Evolutionary conservation across 1,140 invertebrate genomes (phyloP).

Genomic region (Diorhabda sublineata): DNA sequence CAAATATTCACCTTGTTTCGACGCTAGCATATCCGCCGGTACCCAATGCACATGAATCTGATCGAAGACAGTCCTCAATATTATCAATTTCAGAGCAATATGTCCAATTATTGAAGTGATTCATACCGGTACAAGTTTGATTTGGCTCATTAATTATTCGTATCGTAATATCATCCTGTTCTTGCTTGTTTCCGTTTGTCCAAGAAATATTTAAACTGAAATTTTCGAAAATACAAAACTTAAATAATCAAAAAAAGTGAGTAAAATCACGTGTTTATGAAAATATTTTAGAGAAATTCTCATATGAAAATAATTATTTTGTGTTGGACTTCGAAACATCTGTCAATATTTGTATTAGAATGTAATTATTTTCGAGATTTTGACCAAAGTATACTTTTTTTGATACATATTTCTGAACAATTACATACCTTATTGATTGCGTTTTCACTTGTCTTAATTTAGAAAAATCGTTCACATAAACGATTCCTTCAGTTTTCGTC

Average conservation of each 20-base stretch:
- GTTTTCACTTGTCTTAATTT: slow-evolving; percentile 36
- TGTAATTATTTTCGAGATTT: too few species aligned
- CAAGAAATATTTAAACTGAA: slow-evolving; percentile 52
- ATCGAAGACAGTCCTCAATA: slow-evolving; percentile 48
- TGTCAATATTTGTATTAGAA: too few species aligned
- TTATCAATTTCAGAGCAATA: slow-evolving; percentile 52
- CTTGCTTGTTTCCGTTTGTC: slow-evolving; percentile 44
- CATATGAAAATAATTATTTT: too few species aligned
- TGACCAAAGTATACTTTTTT: too few species aligned
- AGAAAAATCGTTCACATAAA: slow-evolving; percentile 51
- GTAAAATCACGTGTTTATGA: too few species aligned
- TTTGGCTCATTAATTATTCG: slow-evolving; percentile 44
- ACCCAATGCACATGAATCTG: slow-evolving; percentile 52
- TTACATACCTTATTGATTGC: slow-evolving; percentile 27
- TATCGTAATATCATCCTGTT: slow-evolving; percentile 48
- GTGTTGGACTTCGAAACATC: too few species aligned
- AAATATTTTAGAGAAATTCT: too few species aligned
- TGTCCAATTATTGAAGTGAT: slow-evolving; percentile 39
- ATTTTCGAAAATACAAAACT: background rate
- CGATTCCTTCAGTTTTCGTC: slow-evolving; percentile 53
- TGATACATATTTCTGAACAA: background rate
- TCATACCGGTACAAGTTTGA: slow-evolving; percentile 38
- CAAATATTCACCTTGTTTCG: slow-evolving; percentile 32
- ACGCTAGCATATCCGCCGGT: slow-evolving; percentile 45
- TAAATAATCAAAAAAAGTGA: too few species aligned